phyloP scores from a whole-genome alignment of 1,140 invertebrate genomes.

The Tetragnatha versicolor region DNA sequence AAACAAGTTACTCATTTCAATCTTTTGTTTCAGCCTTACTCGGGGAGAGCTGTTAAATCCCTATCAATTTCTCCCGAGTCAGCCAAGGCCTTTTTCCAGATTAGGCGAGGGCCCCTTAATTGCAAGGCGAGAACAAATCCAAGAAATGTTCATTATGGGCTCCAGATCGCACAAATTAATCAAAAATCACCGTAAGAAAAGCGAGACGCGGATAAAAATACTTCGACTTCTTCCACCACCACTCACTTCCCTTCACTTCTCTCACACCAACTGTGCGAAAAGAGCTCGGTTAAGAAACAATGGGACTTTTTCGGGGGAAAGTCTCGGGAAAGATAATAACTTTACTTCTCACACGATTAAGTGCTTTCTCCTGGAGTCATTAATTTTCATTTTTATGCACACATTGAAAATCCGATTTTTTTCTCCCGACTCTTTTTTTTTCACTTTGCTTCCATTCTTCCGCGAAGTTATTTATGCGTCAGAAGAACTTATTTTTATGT shows the following conservation, averaged over 20 bases:
- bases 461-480: conserved; percentile 16
- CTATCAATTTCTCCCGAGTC: no score
- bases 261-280: background rate
- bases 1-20: no score
- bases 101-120: no score
- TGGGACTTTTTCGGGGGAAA: conserved; percentile 26
- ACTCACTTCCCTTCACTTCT: background rate
- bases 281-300: conserved; percentile 19
- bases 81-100: no score
- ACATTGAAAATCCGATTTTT: conserved; percentile 53
- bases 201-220: conserved; percentile 3
- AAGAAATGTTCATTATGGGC: conserved; percentile 27
- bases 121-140: background rate
- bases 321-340: conserved; percentile 47
- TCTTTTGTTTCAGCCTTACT: no score
- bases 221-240: conserved; percentile 22
- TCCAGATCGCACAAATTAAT: conserved; percentile 29
- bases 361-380: conserved; percentile 51
- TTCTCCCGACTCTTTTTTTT: conserved; percentile 11
- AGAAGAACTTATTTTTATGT: conserved; percentile 49
- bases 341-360: conserved; percentile 54
- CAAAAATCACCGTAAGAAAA: conserved; percentile 45
- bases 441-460: background rate
- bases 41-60: no score
- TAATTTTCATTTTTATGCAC: conserved; percentile 55